Percentiles rank a stretch among this genome's conserved stretches.
These are phyloP conservation scores for Lemur catta DNA, from an alignment of 2,797 vertebrate genomes.

Conservation along the genomic window DNA sequence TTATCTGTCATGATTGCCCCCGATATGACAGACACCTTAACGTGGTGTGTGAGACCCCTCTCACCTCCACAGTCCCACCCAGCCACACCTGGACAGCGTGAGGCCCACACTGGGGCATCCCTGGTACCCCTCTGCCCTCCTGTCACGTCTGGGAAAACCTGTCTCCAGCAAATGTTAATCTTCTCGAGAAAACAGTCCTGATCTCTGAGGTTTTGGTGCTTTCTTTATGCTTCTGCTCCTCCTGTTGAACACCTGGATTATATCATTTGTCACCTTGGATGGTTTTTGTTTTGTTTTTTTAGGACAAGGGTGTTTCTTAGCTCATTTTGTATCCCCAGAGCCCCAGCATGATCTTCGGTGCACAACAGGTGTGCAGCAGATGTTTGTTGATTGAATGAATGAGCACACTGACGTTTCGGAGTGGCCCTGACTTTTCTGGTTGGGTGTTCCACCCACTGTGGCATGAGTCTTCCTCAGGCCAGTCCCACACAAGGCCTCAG, in stretches of 20 bases:
- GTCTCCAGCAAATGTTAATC: not conserved
- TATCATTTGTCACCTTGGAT: not conserved
- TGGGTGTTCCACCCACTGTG: not conserved
- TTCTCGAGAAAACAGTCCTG: not conserved
- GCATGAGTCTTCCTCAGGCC: not conserved
- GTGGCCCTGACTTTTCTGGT: not conserved
- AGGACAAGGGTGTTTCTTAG: not conserved
- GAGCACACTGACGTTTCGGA: not conserved
- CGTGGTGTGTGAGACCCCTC: rapidly evolving
- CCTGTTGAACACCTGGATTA: not conserved
- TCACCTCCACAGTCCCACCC: not conserved
- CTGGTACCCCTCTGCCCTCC: not conserved
- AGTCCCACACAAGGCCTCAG: rapidly evolving
- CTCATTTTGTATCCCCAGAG: not conserved
- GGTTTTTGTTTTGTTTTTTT: not conserved
- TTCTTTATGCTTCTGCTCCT: not conserved
- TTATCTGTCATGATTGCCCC: not conserved
- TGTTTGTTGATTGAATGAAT: not conserved
- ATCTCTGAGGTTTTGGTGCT: not conserved
- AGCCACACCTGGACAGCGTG: not conserved
- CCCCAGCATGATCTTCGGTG: not conserved
- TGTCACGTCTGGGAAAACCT: not conserved
- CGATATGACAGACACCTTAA: rapidly evolving
- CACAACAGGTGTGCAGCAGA: rapidly evolving
- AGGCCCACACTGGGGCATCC: rapidly evolving